Evolutionary conservation across 2,797 vertebrate species (phyloP).

Genomic region (Artibeus lituratus): DNA sequence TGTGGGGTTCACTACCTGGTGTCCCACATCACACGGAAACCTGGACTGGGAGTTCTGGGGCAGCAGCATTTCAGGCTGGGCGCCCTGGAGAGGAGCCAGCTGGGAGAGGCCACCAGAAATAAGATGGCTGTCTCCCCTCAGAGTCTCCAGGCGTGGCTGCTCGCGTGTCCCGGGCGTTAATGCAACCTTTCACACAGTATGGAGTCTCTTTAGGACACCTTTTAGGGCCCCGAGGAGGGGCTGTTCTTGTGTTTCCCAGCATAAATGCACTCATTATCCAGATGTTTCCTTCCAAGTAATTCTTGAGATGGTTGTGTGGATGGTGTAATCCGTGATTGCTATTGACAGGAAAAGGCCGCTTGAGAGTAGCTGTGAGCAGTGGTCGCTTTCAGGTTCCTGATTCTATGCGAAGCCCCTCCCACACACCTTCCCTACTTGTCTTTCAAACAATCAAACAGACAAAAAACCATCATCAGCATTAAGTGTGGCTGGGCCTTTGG

Average conservation of each 20-base stretch:
- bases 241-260: not conserved
- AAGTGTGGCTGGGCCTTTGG: not conserved
- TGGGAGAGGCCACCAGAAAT: not conserved
- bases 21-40: not conserved
- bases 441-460: not conserved
- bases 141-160: not conserved
- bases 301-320: not conserved
- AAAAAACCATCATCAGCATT: not conserved
- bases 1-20: not conserved
- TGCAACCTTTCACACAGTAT: not conserved
- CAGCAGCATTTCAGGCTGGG: not conserved
- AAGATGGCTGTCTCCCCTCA: not conserved
- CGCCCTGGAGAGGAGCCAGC: not conserved
- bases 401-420: not conserved
- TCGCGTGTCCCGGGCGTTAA: not conserved
- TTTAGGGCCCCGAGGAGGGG: not conserved
- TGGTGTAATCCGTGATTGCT: not conserved
- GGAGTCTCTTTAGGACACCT: not conserved
- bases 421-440: not conserved
- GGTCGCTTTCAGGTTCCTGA: not conserved
- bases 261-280: not conserved
- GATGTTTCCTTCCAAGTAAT: slow-evolving; percentile 12
- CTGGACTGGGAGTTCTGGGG: not conserved
- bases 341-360: not conserved
- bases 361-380: not conserved